Evolutionary conservation across 2,888 invertebrate species (phyloP), one percentile per base, ranked within the genome.

Genomic region (Zele albiditarsus): DNA sequence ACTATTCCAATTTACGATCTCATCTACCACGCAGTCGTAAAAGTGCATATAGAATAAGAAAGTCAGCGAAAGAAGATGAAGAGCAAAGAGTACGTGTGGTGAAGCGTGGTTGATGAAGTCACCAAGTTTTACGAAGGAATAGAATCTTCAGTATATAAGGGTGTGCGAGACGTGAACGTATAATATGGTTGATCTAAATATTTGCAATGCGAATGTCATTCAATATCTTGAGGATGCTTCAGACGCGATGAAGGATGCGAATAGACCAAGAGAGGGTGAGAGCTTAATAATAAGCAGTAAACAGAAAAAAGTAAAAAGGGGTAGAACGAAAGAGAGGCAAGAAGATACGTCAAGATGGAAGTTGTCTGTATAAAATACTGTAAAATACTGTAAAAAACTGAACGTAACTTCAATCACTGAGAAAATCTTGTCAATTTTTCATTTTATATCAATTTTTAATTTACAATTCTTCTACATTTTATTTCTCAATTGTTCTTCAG

Each of bases 351-450:
- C 63, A 63, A 69, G 62, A 78, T 58, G 73, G 73, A 73, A 42
- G 75, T 80, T 73, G 80, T 83, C 83, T 83, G 82, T 84, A 83
- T 84, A 81, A 79, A 79, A 78, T 77, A 60, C 27, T 33, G 46
- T 16, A 74, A 28, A 80, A 71, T 77, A 82, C 83, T 83, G 84
- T 85, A 86, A 85, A 85, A 84, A 84, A 84, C 83, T 84, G 86
- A 85, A 84, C 86, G 84, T 84, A 84, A 80, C 83, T 79, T 81
- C 81, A 82, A 38, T 8, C 12, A 38, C 12, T 8, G 12, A 12
- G 38, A 12, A 38, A 38, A 38, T 1, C 8, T 38, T 38, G 10
- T 38, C 10, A 38, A 38, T 38, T 38, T 38, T 38, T 12, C 12
- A 12, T 12, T 38, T 38, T 12, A 8, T 38, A 8, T 38, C 12